Percentiles rank a stretch among this genome's conserved stretches.
Conservation (phyloP, 1,140 invertebrate genomes). For the Leptinotarsa undecemlineata region DNA sequence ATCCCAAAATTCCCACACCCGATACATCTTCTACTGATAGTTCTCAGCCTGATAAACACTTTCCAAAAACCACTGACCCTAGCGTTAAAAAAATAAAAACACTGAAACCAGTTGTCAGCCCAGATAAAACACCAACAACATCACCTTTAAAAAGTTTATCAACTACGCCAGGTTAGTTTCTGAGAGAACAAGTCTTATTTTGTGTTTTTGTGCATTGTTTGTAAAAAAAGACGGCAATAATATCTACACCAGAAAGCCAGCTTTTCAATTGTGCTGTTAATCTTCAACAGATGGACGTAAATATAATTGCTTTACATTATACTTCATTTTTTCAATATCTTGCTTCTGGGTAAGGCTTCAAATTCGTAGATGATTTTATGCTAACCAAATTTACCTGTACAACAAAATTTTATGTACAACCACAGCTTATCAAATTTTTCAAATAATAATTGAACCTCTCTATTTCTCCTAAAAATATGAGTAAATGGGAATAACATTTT, state of each 20-base stretch:
- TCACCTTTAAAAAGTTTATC: conserved; percentile 10
- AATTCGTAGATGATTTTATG: too few species aligned
- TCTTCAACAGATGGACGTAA: too few species aligned
- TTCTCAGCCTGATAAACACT: conserved; percentile 28
- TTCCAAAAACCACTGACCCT: conserved; percentile 1
- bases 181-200: not conserved
- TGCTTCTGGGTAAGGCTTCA: too few species aligned
- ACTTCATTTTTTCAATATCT: too few species aligned
- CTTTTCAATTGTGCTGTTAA: too few species aligned
- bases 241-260: too few species aligned
- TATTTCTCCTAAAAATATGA: not conserved
- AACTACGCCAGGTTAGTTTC: conserved; percentile 20
- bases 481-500: too few species aligned
- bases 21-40: conserved; percentile 40
- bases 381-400: too few species aligned
- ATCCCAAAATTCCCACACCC: conserved; percentile 26
- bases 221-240: too few species aligned
- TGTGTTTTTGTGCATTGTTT: too few species aligned
- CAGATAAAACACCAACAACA: conserved; percentile 26
- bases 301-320: too few species aligned
- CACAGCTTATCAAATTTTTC: not conserved
- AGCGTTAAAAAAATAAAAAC: conserved; percentile 42
- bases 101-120: conserved; percentile 34
- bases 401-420: too few species aligned
- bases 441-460: not conserved